These are phyloP conservation scores for Oscheius sp. DNA, from an alignment of 2,888 invertebrate genomes.

Conservation along the genomic window DNA sequence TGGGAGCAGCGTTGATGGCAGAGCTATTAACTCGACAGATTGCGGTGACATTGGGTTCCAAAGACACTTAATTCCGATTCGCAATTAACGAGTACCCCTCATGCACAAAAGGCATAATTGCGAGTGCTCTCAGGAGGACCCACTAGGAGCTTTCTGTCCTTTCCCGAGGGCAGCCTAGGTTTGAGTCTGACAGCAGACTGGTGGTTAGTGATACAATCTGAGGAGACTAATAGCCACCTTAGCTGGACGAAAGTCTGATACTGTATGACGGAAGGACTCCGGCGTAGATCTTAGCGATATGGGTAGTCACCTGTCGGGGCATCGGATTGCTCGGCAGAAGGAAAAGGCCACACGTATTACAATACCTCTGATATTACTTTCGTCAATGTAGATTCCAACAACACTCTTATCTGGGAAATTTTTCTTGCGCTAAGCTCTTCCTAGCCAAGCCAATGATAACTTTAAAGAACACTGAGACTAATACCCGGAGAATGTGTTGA, in stretches of 20 bases:
- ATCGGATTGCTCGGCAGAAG: constrained; percentile 29
- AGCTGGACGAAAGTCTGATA: constrained; percentile 13
- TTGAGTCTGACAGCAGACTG: not conserved
- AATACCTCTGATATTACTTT: not conserved
- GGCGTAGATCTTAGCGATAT: constrained; percentile 28
- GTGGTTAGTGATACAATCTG: constrained; percentile 13
- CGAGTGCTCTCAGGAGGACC: constrained; percentile 24
- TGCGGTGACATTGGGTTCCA: constrained; percentile 23
- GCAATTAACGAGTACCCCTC: constrained; percentile 32
- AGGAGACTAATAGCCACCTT: constrained; percentile 26
- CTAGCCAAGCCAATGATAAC: not conserved
- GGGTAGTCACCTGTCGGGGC: constrained; percentile 25
- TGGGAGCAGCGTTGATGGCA: constrained; percentile 15
- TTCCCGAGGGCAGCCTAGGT: constrained; percentile 1
- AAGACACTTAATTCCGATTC: constrained; percentile 30
- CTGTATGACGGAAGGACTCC: constrained; percentile 6
- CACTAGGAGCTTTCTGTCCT: not conserved
- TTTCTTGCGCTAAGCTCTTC: not conserved
- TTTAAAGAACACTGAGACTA: not conserved
- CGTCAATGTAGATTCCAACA: not conserved
- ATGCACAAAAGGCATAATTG: constrained; percentile 32
- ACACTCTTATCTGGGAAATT: not conserved
- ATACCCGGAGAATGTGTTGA: not conserved
- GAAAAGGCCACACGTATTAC: constrained; percentile 28
- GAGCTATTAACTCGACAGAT: constrained; percentile 30